phyloP scores from a whole-genome alignment of 2,113 vertebrate species.

The Saccopteryx leptura region DNA sequence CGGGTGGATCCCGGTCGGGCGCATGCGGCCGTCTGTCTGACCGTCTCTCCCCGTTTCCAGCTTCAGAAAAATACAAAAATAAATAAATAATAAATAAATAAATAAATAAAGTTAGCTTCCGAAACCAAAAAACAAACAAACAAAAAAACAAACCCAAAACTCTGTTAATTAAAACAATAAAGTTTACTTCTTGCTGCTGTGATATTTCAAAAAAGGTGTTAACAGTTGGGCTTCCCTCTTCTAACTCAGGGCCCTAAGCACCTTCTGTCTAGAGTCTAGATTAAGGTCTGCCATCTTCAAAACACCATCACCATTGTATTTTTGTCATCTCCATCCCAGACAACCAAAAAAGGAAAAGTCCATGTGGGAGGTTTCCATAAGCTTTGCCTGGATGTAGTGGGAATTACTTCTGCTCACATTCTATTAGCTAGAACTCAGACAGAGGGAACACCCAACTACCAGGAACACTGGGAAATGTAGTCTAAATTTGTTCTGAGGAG shows the following conservation, averaged over 20 bases:
- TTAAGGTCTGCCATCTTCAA: neutral
- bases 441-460: neutral
- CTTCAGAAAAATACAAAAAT: too few relatives aligned
- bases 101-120: too few relatives aligned
- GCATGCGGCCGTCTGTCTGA: too few relatives aligned
- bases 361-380: neutral
- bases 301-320: slow-evolving; percentile 9
- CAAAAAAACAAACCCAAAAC: neutral
- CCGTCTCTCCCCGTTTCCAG: too few relatives aligned
- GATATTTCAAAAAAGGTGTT: neutral
- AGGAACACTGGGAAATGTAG: slow-evolving; percentile 11
- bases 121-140: neutral
- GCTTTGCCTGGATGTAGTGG: neutral
- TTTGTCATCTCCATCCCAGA: neutral
- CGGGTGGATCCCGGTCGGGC: too few relatives aligned
- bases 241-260: neutral
- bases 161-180: slow-evolving; percentile 4
- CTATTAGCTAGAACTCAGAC: slow-evolving; percentile 30
- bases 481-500: slow-evolving; percentile 38
- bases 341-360: slow-evolving; percentile 43
- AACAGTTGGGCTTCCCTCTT: neutral
- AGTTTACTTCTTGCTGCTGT: slow-evolving; percentile 27
- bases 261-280: slow-evolving; percentile 27
- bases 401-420: slow-evolving; percentile 2
- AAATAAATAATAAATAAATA: too few relatives aligned